These are phyloP conservation scores for Schlechtendalia chinensis DNA, from an alignment of 1,140 invertebrate species.

Conservation along the genomic window DNA sequence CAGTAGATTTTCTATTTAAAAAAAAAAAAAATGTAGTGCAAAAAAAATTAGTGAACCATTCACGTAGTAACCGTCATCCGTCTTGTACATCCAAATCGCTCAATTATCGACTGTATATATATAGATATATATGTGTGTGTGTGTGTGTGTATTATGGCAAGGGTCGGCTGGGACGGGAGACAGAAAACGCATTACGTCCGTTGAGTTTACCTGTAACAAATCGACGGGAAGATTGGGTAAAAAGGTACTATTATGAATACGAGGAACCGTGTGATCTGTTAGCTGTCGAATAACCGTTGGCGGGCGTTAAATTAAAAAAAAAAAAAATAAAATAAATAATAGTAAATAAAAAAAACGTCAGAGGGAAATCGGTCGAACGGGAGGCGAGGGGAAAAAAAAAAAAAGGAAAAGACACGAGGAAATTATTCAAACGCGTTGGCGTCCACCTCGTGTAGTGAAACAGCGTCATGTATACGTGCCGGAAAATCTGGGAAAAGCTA, in stretches of 20 bases:
- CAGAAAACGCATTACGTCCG: conserved; percentile 12
- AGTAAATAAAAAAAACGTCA: not conserved
- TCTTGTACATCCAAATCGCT: conserved; percentile 12
- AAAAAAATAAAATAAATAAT: not conserved
- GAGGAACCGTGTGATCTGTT: conserved; percentile 39
- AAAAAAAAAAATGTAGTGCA: too few species aligned
- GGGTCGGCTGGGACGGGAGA: not conserved
- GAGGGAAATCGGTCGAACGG: not conserved
- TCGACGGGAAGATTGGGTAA: conserved; percentile 9
- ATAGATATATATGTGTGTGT: not conserved
- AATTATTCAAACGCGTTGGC: conserved; percentile 39
- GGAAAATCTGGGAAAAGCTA: not conserved
- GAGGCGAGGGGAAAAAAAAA: too few species aligned
- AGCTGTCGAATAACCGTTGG: conserved; percentile 45
- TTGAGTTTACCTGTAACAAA: conserved; percentile 31
- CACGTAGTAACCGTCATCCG: not conserved
- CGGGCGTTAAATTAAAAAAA: conserved; percentile 45
- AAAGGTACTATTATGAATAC: conserved; percentile 30
- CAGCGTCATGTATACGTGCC: conserved; percentile 14
- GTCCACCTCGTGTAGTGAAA: not conserved
- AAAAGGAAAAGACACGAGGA: conserved; percentile 11
- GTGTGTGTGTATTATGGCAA: not conserved
- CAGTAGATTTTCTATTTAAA: too few species aligned
- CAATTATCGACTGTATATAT: conserved; percentile 12
- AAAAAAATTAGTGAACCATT: not conserved